Evolutionary conservation across 2,797 vertebrate species (phyloP).

Genomic region (Toxotes lorentzi): DNA sequence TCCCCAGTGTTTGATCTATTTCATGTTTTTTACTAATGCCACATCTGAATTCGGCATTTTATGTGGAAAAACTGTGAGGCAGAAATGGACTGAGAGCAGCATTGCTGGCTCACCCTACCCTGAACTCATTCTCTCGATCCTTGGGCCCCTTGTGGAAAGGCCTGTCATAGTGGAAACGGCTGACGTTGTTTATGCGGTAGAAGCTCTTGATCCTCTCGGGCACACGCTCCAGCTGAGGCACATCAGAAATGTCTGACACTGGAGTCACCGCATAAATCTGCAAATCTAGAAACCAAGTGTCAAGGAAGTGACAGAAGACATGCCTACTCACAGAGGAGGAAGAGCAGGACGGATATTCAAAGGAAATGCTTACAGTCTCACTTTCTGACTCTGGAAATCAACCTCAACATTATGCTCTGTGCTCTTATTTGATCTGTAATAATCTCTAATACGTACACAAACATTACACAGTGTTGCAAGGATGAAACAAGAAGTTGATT

Average conservation of each 20-base stretch:
- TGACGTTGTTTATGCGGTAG: constrained; percentile 98
- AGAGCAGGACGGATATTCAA: constrained; percentile 11
- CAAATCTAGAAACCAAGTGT: constrained; percentile 88
- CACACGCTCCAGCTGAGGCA: constrained; percentile 96
- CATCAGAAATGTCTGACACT: constrained; percentile 94
- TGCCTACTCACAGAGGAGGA: constrained; percentile 42
- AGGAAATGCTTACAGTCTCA: constrained; percentile 36
- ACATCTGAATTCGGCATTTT: constrained; percentile 5
- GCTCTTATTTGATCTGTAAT: background rate
- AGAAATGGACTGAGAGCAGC: constrained; percentile 32
- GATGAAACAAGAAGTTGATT: background rate
- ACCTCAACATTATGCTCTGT: background rate
- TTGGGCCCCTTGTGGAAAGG: constrained; percentile 98
- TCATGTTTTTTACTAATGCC: constrained; percentile 5
- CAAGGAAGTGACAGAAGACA: constrained; percentile 84
- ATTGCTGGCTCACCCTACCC: constrained; percentile 84
- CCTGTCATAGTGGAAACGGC: constrained; percentile 96
- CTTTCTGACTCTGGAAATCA: constrained; percentile 22
- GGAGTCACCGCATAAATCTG: constrained; percentile 99
- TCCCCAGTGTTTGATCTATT: constrained; percentile 4
- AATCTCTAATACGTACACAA: background rate
- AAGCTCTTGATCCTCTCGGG: constrained; percentile 99
- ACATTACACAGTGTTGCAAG: background rate
- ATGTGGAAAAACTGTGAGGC: constrained; percentile 11
- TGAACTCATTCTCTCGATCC: constrained; percentile 98